Evolutionary conservation across 2,113 vertebrate genomes (phyloP).

Genomic region (Prietella phreatophila): DNA sequence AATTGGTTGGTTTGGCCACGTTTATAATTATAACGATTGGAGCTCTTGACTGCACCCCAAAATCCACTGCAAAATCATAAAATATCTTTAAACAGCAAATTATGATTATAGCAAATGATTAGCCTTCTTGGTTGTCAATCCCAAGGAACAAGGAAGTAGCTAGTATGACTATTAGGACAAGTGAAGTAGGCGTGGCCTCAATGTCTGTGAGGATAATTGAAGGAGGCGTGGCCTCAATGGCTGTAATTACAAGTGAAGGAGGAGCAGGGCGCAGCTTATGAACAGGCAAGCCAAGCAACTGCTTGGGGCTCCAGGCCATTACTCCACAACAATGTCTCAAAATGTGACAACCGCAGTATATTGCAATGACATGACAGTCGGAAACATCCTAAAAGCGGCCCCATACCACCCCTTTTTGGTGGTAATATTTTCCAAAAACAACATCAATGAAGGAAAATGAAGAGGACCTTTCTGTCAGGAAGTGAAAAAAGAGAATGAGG

Average conservation of each 20-base stretch:
- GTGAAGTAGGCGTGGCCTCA: not conserved
- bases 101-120: not conserved
- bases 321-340: too few species aligned
- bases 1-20: conserved; percentile 35
- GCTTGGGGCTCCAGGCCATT: too few species aligned
- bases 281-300: too few species aligned
- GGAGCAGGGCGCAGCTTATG: not conserved
- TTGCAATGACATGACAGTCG: too few species aligned
- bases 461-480: too few species aligned
- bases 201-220: not conserved
- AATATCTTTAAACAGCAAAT: conserved; percentile 18
- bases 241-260: not conserved
- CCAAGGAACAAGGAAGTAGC: not conserved
- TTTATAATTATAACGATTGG: conserved; percentile 39
- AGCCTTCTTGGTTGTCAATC: not conserved
- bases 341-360: too few species aligned
- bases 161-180: not conserved
- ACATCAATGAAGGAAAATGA: too few species aligned
- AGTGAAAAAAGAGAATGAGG: too few species aligned
- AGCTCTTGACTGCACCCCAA: conserved; percentile 4
- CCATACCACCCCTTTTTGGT: too few species aligned
- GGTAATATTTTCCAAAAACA: too few species aligned
- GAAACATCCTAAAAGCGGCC: too few species aligned
- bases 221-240: not conserved
- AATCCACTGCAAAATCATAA: conserved; percentile 9